Evolutionary conservation across 2,888 invertebrate species (phyloP).

Genomic region (Athalia rosae): DNA sequence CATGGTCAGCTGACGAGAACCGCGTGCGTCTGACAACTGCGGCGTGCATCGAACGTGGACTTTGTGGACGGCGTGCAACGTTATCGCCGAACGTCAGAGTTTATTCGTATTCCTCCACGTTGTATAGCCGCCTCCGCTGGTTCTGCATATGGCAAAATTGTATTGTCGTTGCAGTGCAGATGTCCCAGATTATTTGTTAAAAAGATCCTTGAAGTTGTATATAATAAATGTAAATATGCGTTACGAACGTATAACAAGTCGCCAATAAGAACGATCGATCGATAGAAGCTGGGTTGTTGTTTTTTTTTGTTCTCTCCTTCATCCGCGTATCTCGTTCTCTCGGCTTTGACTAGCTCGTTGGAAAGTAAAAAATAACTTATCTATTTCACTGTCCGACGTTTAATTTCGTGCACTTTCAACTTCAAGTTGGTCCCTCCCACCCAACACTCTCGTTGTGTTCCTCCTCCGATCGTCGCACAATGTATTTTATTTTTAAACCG

Average conservation of each 20-base stretch:
- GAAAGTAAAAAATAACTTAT: neutral
- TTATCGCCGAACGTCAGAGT: neutral
- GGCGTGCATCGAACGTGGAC: slow-evolving; percentile 14
- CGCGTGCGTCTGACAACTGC: slow-evolving; percentile 40
- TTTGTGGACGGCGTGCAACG: neutral
- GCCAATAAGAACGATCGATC: no score
- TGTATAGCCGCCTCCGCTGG: no score
- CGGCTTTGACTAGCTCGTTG: neutral
- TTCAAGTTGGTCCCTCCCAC: slow-evolving; percentile 38
- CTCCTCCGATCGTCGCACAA: neutral
- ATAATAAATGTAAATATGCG: no score
- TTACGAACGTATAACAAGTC: no score
- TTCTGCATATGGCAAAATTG: no score
- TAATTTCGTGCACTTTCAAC: slow-evolving; percentile 36
- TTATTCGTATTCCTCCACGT: no score
- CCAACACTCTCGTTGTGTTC: neutral
- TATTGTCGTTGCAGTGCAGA: no score
- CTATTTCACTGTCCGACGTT: neutral
- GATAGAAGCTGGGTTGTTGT: no score
- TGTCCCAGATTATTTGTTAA: no score
- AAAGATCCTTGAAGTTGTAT: no score
- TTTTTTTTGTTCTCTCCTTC: neutral
- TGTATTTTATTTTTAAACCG: slow-evolving; percentile 41
- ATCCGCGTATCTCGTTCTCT: neutral
- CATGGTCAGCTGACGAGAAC: slow-evolving; percentile 41